Evolutionary conservation across 2,113 vertebrate genomes (phyloP).

Genomic region (Epinephelus moara): DNA sequence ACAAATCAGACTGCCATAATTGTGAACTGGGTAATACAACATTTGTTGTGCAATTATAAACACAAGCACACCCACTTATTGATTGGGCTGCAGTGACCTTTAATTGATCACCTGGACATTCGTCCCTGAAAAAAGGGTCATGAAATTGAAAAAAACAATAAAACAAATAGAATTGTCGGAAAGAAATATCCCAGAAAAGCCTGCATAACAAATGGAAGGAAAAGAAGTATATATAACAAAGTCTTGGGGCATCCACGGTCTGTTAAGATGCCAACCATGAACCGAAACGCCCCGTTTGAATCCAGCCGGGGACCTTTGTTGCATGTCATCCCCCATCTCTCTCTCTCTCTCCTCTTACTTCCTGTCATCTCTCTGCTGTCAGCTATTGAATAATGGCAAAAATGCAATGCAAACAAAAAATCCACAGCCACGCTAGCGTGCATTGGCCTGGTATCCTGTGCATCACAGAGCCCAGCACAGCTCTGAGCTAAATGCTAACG

Average conservation of each 20-base stretch:
- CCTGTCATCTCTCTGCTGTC: neutral
- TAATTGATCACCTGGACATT: neutral
- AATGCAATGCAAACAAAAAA: neutral
- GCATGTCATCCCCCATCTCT: neutral
- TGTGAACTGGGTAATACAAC: neutral
- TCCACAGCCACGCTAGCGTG: neutral
- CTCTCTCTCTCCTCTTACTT: neutral
- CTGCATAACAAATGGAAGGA: neutral
- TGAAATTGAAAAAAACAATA: neutral
- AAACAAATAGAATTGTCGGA: neutral
- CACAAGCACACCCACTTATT: conserved; percentile 1
- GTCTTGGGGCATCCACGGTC: no score
- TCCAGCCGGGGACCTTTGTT: neutral
- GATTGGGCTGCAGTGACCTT: conserved; percentile 22
- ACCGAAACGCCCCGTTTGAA: no score
- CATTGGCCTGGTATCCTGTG: neutral
- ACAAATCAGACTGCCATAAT: neutral
- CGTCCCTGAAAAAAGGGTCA: neutral
- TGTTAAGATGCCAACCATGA: neutral
- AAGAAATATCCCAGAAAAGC: neutral
- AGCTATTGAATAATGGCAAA: neutral
- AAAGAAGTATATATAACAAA: no score
- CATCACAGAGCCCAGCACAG: neutral
- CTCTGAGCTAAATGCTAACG: neutral
- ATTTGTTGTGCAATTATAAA: conserved; percentile 20